Percentiles rank a stretch among this genome's conserved stretches.
These are phyloP conservation scores for Nymphicus hollandicus DNA, from an alignment of 2,113 vertebrate genomes.

Conservation along the genomic window DNA sequence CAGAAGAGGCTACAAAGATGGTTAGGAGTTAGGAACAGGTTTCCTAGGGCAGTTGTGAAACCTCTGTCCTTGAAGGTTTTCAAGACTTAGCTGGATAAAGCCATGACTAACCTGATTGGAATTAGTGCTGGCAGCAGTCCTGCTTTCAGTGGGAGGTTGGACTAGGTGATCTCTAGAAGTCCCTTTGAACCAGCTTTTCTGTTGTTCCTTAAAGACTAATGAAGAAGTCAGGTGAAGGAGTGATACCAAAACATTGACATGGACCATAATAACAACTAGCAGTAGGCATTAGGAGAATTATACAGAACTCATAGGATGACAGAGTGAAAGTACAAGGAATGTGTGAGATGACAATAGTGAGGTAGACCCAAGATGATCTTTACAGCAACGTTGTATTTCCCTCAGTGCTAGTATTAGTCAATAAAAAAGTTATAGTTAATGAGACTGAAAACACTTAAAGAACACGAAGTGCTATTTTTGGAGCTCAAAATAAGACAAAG, in stretches of 20 bases:
- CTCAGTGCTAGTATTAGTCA: background rate
- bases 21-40: background rate
- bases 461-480: background rate
- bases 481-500: background rate
- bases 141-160: background rate
- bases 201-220: background rate
- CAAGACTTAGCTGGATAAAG: background rate
- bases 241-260: background rate
- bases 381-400: background rate
- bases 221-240: background rate
- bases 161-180: background rate
- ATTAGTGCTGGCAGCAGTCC: background rate
- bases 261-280: background rate
- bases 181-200: background rate
- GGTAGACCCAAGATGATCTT: background rate
- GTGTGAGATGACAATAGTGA: background rate
- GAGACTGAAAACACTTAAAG: background rate
- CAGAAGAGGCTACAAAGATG: background rate
- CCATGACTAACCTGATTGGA: background rate
- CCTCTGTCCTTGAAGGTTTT: background rate
- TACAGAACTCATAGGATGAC: background rate
- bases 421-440: background rate
- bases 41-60: background rate
- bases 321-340: background rate
- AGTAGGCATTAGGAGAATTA: background rate